phyloP scores from a whole-genome alignment of 1,140 invertebrate genomes.

The Nylanderia fulva region DNA sequence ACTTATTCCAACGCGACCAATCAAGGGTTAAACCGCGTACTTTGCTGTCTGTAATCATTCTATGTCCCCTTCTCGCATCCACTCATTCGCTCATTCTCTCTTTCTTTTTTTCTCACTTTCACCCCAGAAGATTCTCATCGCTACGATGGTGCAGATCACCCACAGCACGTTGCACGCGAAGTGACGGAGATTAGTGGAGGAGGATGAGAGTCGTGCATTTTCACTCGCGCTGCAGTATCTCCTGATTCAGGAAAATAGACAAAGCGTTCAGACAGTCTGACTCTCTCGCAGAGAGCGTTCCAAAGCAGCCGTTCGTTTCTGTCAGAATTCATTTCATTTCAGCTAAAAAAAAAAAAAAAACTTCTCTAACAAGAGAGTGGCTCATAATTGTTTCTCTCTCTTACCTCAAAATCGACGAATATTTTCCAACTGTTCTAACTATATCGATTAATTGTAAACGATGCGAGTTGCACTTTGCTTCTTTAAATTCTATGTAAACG shows the following conservation, averaged over 20 bases:
- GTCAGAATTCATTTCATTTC: conserved; percentile 47
- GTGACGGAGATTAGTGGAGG: conserved; percentile 67
- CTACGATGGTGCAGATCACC: conserved; percentile 72
- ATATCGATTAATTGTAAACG: not conserved
- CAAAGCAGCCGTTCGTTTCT: conserved; percentile 60
- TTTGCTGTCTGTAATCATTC: not conserved
- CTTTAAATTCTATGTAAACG: no score
- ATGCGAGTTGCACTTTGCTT: conserved; percentile 2
- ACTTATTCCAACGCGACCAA: conserved; percentile 56
- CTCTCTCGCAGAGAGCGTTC: conserved; percentile 63
- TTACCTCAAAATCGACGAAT: not conserved
- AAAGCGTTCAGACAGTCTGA: conserved; percentile 75
- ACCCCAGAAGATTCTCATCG: conserved; percentile 71
- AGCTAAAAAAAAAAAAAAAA: not conserved
- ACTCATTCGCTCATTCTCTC: conserved; percentile 20
- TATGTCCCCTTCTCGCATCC: not conserved
- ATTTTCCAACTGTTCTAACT: not conserved
- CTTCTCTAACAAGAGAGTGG: not conserved
- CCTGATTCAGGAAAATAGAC: conserved; percentile 81
- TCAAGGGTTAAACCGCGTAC: conserved; percentile 43
- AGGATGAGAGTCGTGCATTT: conserved; percentile 72
- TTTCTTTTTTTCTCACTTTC: conserved; percentile 44
- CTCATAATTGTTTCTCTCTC: not conserved
- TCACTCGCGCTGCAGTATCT: conserved; percentile 82
- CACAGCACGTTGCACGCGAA: conserved; percentile 63